Evolutionary conservation across 2,888 invertebrate genomes (phyloP).

Genomic region (Chaetoderma sp.): DNA sequence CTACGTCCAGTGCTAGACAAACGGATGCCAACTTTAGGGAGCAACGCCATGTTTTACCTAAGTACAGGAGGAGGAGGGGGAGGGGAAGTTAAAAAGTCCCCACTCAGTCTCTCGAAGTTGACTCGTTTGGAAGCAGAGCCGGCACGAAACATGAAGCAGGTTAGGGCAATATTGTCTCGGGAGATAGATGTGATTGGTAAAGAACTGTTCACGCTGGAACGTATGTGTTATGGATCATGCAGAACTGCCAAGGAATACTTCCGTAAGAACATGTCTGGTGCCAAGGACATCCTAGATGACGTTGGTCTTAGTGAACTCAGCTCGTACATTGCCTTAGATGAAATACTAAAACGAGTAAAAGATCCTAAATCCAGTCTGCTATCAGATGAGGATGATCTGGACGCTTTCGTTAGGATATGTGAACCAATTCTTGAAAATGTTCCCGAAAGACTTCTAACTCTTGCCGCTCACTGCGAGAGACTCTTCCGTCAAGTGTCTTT

Average conservation of each 20-base stretch:
- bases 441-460: slow-evolving; percentile 46
- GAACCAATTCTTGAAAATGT: slow-evolving; percentile 50
- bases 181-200: slow-evolving; percentile 46
- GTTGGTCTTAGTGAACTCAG: slow-evolving; percentile 48
- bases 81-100: slow-evolving; percentile 27
- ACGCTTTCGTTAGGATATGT: slow-evolving; percentile 49
- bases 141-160: slow-evolving; percentile 46
- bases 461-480: slow-evolving; percentile 42
- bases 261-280: slow-evolving; percentile 41
- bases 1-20: slow-evolving; percentile 52
- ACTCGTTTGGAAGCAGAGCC: slow-evolving; percentile 40
- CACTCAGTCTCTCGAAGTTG: slow-evolving; percentile 33
- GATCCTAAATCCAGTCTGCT: slow-evolving; percentile 46
- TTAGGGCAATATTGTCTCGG: slow-evolving; percentile 40
- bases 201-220: slow-evolving; percentile 45
- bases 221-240: slow-evolving; percentile 53
- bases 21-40: slow-evolving; percentile 56
- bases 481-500: slow-evolving; percentile 49
- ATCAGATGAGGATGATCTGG: slow-evolving; percentile 45
- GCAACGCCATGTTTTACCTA: slow-evolving; percentile 44
- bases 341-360: slow-evolving; percentile 42
- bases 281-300: slow-evolving; percentile 49
- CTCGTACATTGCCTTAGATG: slow-evolving; percentile 47
- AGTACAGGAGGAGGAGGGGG: slow-evolving; percentile 37
- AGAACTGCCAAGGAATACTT: slow-evolving; percentile 48